Evolutionary conservation across 2,888 invertebrate genomes (phyloP), one percentile per base, ranked within the genome.

Genomic region (Eupithecia centaureata): DNA sequence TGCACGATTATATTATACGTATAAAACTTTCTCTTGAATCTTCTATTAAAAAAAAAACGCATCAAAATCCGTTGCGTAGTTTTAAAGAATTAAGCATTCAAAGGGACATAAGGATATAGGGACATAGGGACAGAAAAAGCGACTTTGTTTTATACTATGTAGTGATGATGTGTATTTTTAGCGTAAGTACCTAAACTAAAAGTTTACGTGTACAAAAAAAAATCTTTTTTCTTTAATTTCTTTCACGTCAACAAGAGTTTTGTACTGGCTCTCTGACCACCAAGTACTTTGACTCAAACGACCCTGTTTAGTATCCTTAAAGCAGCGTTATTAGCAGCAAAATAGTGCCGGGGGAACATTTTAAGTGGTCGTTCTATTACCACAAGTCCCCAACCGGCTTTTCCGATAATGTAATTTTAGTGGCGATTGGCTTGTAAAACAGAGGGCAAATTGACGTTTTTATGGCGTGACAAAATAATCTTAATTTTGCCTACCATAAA

Each of bases 301-400:
- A 71, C 70, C 65, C 61, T 82, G 80, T 82, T 84, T 78, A 83
- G 79, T 77, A 75, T 74, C 78, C 77, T 77, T 74, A 78, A 79
- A 81, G 74, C 72, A 62, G 73, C 76, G 76, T 77, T 80, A 82
- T 80, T 81, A 78, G 77, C 79, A 76, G 79, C 79, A 77, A 77
- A 82, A 79, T 81, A 81, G 79, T 80, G 77, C 76, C 78, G 69
- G 67, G 77, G 79, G 82, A 72, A 74, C 76, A 74, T 80, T 80
- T 78, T 73, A 78, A 76, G 77, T 76, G 67, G 68, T 70, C 74
- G 76, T 81, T 78, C 79, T 78, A 80, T 80, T 78, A 81, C 80
- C 77, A 72, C 68, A 76, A 73, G 67, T 65, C 70, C 61, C 69
- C 61, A 42, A 68, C 67, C 62, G 66, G 71, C 67, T 67, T 68